Evolutionary conservation across 2,797 vertebrate genomes (phyloP).

Genomic region (Urophycis tenuis): DNA sequence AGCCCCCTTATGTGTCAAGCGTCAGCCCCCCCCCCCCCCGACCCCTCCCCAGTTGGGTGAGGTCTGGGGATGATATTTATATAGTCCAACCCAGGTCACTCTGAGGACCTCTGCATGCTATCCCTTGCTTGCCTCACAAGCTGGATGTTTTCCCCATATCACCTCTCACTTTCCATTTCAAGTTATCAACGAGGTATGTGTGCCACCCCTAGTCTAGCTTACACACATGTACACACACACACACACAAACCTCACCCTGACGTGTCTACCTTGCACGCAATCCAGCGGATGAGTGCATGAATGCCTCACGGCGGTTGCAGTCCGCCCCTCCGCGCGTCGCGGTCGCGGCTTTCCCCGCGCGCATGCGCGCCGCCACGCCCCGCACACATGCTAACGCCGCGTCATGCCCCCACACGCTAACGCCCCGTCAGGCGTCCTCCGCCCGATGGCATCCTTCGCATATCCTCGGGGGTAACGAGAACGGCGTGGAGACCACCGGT

Average conservation of each 20-base stretch:
- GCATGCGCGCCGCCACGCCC: not conserved
- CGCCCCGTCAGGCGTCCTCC: conserved; percentile 4
- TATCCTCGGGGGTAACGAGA: not conserved
- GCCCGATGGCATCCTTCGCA: conserved; percentile 6
- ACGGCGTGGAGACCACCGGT: not conserved
- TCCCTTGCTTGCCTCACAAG: conserved; percentile 35
- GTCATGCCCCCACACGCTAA: not conserved
- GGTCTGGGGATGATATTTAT: conserved; percentile 44
- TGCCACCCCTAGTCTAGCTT: not conserved
- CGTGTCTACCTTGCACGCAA: not conserved
- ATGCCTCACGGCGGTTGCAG: not conserved
- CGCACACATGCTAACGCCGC: not conserved
- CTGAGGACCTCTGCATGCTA: conserved; percentile 42
- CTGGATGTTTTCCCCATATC: conserved; percentile 41
- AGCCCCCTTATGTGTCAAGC: conserved; percentile 15
- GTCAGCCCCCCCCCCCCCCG: conserved; percentile 6
- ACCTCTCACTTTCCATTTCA: conserved; percentile 29
- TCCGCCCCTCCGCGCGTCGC: not conserved
- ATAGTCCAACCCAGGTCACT: conserved; percentile 43
- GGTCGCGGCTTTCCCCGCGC: not conserved
- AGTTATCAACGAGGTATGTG: not conserved
- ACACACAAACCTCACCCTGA: not conserved
- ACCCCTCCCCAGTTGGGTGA: conserved; percentile 24
- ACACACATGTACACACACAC: not conserved
- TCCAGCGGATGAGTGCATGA: not conserved